Conservation (phyloP, 2,797 vertebrate species). For the Nyctalus aviator region DNA sequence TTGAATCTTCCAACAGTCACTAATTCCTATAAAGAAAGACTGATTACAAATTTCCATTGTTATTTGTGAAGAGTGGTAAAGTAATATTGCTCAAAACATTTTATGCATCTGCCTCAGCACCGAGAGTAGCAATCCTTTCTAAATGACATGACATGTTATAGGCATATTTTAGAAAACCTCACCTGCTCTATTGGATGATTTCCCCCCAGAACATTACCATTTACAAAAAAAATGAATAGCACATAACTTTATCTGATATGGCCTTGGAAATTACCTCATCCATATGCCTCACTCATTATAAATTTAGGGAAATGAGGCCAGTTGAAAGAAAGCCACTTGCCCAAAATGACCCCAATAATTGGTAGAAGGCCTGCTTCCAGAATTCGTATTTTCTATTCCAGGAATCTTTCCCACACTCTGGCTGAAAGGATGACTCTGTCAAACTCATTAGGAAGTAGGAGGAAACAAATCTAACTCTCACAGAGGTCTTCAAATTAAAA, state of each 20-base stretch:
- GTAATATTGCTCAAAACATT: neutral
- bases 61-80: neutral
- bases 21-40: neutral
- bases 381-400: slow-evolving; percentile 25
- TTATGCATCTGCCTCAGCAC: neutral
- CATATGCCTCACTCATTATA: slow-evolving; percentile 9
- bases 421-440: slow-evolving; percentile 42
- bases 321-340: slow-evolving; percentile 39
- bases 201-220: neutral
- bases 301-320: slow-evolving; percentile 36
- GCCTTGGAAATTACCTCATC: slow-evolving; percentile 50
- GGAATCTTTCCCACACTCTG: slow-evolving; percentile 4
- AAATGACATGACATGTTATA: neutral
- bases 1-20: neutral
- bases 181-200: slow-evolving; percentile 1
- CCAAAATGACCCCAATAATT: slow-evolving; percentile 36
- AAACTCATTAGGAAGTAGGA: slow-evolving; percentile 44
- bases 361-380: neutral
- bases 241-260: slow-evolving; percentile 19
- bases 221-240: slow-evolving; percentile 54
- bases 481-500: slow-evolving; percentile 56
- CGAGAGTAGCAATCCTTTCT: neutral
- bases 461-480: slow-evolving; percentile 48
- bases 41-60: neutral
- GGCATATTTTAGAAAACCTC: neutral